Evolutionary conservation across 2,113 vertebrate genomes (phyloP), one percentile per base, ranked within the genome.

Genomic region (Neofelis nebulosa): DNA sequence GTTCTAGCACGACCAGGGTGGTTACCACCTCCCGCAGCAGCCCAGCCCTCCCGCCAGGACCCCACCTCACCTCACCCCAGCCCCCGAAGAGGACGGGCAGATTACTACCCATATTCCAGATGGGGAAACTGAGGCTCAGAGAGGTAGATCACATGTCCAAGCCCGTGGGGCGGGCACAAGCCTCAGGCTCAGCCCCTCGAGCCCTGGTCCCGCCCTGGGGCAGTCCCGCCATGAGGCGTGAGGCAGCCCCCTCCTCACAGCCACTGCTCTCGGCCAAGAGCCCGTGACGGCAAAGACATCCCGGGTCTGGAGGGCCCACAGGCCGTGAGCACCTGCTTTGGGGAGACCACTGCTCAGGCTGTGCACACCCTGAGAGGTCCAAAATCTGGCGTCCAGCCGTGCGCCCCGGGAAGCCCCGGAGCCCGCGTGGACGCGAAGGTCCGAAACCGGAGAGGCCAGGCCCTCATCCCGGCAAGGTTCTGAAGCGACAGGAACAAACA

Each of bases 401-500:
- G 1, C 9, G 2, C 13, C 74, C 13, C 0, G 8, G 4, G 73
- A n/a, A 27, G 3, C 65, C 57, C 16, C 15, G 2, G 52, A 25
- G 16, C n/a, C 27, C 0, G 8, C 0, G 9, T 31, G 7, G 69
- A 3, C 5, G 2, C 0, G 52, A 29, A 19, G 5, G 66, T 7
- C 7, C 50, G 2, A 11, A 38, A 10, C 1, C 15, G 0, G 8
- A 15, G 0, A 9, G 74, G 41, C 41, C 74, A 4, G 2, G 73
- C 55, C 55, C 0, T 0, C 0, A 0, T 5, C 50, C 61, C 19
- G 0, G 2, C 0, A 0, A n/a, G 48, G 1, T 8, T 7, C 50
- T 1, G 50, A 4, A 63, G 19, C 2, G 0, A 12, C 63, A 7
- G 41, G 10, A 21, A 27, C 33, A 9, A 19, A 21, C 21, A 4